Evolutionary conservation across 1,140 invertebrate species (phyloP).

Genomic region (Diabrotica virgifera): DNA sequence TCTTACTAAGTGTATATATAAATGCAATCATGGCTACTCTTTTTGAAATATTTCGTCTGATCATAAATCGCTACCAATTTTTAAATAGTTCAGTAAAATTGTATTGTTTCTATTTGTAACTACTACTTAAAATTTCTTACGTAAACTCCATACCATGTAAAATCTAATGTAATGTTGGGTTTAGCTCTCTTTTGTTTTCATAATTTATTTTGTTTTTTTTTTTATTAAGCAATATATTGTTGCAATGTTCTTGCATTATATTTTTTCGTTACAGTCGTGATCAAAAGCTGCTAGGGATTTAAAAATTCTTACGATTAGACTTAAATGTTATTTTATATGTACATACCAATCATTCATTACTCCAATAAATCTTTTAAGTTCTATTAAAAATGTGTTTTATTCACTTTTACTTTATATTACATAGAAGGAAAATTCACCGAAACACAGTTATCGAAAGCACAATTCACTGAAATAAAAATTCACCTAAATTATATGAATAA

Average conservation of each 20-base stretch:
- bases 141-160: neutral
- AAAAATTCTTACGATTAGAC: neutral
- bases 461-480: no score
- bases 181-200: neutral
- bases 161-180: neutral
- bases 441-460: no score
- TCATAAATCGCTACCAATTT: neutral
- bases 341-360: neutral
- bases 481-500: no score
- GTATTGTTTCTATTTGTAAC: neutral
- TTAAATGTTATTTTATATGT: constrained; percentile 1
- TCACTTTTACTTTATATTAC: no score
- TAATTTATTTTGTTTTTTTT: neutral
- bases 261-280: neutral
- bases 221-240: neutral
- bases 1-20: no score
- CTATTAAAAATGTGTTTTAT: neutral
- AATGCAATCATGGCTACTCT: no score
- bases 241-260: neutral
- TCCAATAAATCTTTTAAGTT: neutral
- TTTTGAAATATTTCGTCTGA: neutral
- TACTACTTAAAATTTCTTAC: neutral
- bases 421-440: no score
- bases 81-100: neutral
- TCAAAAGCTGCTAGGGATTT: no score